A percentile compares a stretch with the other conserved stretches of the same genome.
Evolutionary conservation across 2,888 invertebrate species (phyloP).

Genomic region (Luperina nickerlii): DNA sequence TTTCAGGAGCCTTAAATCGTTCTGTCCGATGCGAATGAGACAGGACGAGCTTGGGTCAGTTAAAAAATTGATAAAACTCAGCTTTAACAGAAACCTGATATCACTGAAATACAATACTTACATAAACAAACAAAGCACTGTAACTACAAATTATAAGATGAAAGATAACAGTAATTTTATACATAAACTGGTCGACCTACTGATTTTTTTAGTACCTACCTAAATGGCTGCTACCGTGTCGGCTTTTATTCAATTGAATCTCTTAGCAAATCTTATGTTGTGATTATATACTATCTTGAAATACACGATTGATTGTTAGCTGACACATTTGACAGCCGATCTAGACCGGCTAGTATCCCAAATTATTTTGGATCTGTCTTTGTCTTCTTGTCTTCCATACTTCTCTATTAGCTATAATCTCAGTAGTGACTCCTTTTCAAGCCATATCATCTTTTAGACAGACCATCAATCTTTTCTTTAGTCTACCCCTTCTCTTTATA

Average conservation of each 20-base stretch:
- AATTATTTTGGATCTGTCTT: not conserved
- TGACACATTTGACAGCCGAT: not conserved
- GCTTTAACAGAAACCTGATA: not conserved
- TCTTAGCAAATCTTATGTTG: not conserved
- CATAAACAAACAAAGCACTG: too few relatives aligned
- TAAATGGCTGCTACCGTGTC: slow-evolving; percentile 5
- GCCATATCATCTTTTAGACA: not conserved
- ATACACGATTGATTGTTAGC: not conserved
- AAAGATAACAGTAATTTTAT: not conserved
- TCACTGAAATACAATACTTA: not conserved
- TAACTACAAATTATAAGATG: slow-evolving; percentile 2
- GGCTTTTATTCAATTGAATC: slow-evolving; percentile 8
- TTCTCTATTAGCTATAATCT: not conserved
- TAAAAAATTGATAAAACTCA: not conserved
- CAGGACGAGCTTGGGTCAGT: not conserved
- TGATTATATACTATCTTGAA: not conserved
- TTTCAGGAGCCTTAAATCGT: too few relatives aligned
- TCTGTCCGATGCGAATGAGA: not conserved
- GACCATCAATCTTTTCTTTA: too few relatives aligned
- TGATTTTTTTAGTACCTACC: not conserved
- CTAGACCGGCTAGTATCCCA: not conserved
- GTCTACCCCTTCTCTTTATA: not conserved
- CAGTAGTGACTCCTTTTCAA: not conserved
- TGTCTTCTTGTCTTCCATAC: not conserved
- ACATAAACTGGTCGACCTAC: not conserved